Percentiles rank a stretch among this genome's conserved stretches.
Conservation (phyloP, 2,113 vertebrate genomes). For the Stegastes partitus region DNA sequence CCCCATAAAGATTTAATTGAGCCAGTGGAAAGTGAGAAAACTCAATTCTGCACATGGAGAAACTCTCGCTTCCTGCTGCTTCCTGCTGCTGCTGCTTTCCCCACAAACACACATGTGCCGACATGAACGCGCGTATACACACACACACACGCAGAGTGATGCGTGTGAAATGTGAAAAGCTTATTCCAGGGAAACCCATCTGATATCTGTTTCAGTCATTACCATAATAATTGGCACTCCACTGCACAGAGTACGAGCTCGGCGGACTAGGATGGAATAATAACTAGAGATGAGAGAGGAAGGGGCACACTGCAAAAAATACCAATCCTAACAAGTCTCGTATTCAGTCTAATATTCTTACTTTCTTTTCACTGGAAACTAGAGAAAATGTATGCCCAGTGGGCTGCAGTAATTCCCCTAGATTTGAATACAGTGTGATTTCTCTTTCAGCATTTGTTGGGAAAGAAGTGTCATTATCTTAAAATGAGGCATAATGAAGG, state of each 20-base stretch:
- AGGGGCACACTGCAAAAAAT: conserved; percentile 56
- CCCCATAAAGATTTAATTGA: conserved; percentile 40
- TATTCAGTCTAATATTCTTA: not conserved
- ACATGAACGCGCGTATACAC: conserved; percentile 13
- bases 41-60: conserved; percentile 35
- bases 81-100: conserved; percentile 10
- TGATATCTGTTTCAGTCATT: conserved; percentile 83
- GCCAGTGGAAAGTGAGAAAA: conserved; percentile 45
- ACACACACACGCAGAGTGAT: conserved; percentile 7
- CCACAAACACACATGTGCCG: conserved; percentile 12
- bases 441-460: not conserved
- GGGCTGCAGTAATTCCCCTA: conserved; percentile 4
- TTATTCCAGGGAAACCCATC: conserved; percentile 77
- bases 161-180: conserved; percentile 70
- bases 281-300: conserved; percentile 55
- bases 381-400: not conserved
- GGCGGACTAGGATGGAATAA: conserved; percentile 67
- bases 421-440: not conserved
- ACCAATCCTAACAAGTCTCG: conserved; percentile 32
- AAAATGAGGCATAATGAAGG: conserved; percentile 4
- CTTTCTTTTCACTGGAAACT: conserved; percentile 10
- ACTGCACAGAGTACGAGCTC: conserved; percentile 68
- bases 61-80: conserved; percentile 7
- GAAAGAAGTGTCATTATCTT: conserved; percentile 1
- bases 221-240: conserved; percentile 81